A percentile compares a stretch with the other conserved stretches of the same genome.
These are phyloP conservation scores for Pseudomyrmex dendroicus DNA, from an alignment of 1,140 invertebrate genomes.

Conservation along the genomic window DNA sequence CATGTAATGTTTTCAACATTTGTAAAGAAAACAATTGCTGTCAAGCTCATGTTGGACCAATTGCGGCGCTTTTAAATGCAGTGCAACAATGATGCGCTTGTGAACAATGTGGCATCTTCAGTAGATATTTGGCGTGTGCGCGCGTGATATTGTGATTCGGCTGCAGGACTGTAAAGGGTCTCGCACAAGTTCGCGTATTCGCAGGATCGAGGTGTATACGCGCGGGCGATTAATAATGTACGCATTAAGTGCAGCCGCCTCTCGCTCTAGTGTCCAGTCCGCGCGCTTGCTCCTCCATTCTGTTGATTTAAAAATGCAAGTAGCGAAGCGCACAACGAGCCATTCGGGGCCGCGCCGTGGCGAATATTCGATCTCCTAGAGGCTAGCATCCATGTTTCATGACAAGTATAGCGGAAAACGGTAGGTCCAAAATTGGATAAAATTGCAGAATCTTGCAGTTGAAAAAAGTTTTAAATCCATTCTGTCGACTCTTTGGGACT, in stretches of 20 bases:
- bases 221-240: conserved; percentile 79
- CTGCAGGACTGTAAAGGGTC: conserved; percentile 7
- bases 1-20: neutral
- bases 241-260: conserved; percentile 76
- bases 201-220: conserved; percentile 29
- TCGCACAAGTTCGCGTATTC: conserved; percentile 5
- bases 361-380: conserved; percentile 70
- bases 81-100: neutral
- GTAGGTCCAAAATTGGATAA: neutral
- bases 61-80: neutral
- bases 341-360: conserved; percentile 62
- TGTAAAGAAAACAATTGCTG: neutral
- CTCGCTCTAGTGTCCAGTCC: conserved; percentile 60
- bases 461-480: no score
- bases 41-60: neutral
- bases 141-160: neutral
- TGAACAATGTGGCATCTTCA: neutral
- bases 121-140: neutral
- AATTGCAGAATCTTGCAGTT: no score
- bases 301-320: conserved; percentile 80
- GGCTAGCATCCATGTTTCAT: neutral
- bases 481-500: no score
- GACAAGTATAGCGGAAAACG: neutral
- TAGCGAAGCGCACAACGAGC: conserved; percentile 67
- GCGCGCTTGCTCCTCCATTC: conserved; percentile 71